Conservation (phyloP, 2,888 invertebrate species). For the Cephalotes varians region DNA sequence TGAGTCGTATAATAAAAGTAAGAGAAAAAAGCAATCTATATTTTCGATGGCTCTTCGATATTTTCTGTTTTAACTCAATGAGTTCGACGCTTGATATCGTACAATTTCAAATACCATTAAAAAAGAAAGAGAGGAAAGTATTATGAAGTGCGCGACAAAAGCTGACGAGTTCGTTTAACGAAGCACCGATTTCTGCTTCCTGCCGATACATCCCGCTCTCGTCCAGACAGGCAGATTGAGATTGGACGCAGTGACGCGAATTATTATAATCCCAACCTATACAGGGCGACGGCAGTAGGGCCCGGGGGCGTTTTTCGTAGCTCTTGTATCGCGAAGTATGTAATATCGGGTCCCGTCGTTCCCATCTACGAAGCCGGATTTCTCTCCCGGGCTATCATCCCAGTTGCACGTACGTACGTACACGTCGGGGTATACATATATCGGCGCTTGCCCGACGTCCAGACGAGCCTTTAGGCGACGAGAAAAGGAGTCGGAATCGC, state of each 20-base stretch:
- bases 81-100: background rate
- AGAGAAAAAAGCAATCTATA: background rate
- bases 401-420: conserved; percentile 14
- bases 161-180: conserved; percentile 62
- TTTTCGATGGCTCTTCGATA: background rate
- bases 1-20: background rate
- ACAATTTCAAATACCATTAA: background rate
- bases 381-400: conserved; percentile 53
- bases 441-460: conserved; percentile 55
- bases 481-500: conserved; percentile 39
- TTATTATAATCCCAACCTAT: conserved; percentile 82
- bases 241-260: conserved; percentile 83
- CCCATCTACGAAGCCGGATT: conserved; percentile 54
- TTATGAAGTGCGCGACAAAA: conserved; percentile 26
- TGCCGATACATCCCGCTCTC: conserved; percentile 57
- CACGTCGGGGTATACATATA: conserved; percentile 26
- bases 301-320: conserved; percentile 60
- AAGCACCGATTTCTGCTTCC: conserved; percentile 57
- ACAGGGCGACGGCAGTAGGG: conserved; percentile 29
- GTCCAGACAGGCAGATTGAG: conserved; percentile 80
- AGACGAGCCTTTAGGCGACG: conserved; percentile 56
- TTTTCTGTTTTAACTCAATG: background rate
- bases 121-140: background rate
- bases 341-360: conserved; percentile 63
- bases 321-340: conserved; percentile 48